phyloP scores from a whole-genome alignment of 2,113 vertebrate species.

The Pogonocichla stellata region DNA sequence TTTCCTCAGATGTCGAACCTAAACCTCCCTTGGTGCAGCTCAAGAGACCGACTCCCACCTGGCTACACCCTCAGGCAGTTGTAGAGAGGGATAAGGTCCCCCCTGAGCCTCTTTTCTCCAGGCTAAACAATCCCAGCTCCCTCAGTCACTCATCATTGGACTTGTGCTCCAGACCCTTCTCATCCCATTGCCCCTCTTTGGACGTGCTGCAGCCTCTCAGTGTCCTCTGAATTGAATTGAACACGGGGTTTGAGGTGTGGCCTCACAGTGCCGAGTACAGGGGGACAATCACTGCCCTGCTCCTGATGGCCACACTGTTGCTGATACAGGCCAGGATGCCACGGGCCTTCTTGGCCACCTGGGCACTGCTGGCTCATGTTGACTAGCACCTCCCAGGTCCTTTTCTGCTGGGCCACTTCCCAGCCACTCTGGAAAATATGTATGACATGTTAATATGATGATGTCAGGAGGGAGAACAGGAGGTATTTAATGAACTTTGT shows the following conservation, averaged over 20 bases:
- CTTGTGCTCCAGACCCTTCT: not conserved
- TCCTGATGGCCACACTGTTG: not conserved
- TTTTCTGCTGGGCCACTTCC: not conserved
- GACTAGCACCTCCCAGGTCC: not conserved
- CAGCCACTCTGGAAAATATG: not conserved
- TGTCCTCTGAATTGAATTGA: not conserved
- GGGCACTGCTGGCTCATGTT: not conserved
- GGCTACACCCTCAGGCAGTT: not conserved
- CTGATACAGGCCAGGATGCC: not conserved
- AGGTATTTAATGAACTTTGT: not conserved
- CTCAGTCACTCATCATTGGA: not conserved
- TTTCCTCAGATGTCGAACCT: not conserved
- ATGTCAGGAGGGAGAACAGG: not conserved
- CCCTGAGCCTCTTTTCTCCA: not conserved
- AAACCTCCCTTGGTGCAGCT: not conserved
- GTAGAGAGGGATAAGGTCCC: accelerated
- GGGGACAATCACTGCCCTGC: not conserved
- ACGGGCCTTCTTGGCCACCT: not conserved
- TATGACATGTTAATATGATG: accelerated
- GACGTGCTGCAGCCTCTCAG: accelerated
- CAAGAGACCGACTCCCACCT: accelerated
- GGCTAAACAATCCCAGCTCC: not conserved
- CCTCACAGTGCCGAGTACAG: accelerated
- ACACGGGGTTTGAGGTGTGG: accelerated
- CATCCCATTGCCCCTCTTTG: not conserved